phyloP scores from a whole-genome alignment of 2,888 invertebrate genomes.

The Didymodactylos carnosus region DNA sequence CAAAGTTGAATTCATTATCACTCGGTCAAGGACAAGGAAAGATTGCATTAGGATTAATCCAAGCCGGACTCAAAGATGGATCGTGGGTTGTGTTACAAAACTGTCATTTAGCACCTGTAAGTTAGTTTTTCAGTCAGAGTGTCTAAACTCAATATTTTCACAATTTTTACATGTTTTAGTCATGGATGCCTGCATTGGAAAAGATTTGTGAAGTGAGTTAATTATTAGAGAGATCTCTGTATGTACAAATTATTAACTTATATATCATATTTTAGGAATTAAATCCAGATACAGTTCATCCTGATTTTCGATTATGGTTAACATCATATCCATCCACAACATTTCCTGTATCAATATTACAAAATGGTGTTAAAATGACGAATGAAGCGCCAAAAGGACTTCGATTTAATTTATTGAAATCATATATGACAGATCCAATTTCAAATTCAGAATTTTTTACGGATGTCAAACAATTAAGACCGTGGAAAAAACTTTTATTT shows the following conservation, averaged over 20 bases:
- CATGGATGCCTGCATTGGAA: slow-evolving; percentile 37
- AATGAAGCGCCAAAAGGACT: slow-evolving; percentile 37
- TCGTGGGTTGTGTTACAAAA: no score
- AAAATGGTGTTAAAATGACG: slow-evolving; percentile 37
- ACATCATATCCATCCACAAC: slow-evolving; percentile 32
- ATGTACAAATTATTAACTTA: no score
- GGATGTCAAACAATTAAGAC: slow-evolving; percentile 28
- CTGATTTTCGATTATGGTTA: slow-evolving; percentile 36
- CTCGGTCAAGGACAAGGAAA: slow-evolving; percentile 37
- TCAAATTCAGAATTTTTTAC: slow-evolving; percentile 62
- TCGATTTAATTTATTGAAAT: slow-evolving; percentile 33
- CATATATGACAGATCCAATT: slow-evolving; percentile 61
- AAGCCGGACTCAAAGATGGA: no score
- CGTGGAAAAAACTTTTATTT: slow-evolving; percentile 36
- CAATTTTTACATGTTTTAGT: no score
- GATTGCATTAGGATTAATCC: no score
- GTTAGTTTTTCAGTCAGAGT: no score
- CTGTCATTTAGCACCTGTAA: no score
- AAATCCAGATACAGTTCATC: slow-evolving; percentile 33
- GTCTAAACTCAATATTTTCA: no score
- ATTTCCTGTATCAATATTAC: slow-evolving; percentile 37
- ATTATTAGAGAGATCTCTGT: no score
- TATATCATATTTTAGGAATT: slow-evolving; percentile 27
- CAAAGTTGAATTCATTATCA: slow-evolving; percentile 35
- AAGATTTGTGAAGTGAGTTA: slow-evolving; percentile 33